phyloP scores from a whole-genome alignment of 2,797 vertebrate species.

The Echiichthys vipera region DNA sequence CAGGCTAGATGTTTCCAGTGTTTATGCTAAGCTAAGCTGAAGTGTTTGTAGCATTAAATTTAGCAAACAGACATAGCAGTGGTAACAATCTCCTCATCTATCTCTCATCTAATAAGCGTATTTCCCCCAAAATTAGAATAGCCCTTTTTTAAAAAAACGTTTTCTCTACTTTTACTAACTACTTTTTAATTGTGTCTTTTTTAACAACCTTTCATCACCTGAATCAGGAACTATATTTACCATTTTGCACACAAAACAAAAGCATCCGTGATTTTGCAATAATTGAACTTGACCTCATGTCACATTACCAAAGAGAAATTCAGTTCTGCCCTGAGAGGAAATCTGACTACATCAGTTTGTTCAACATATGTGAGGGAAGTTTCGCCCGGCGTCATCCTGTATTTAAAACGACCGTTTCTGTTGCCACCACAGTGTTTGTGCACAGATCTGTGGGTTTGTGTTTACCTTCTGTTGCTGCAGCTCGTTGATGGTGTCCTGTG shows the following conservation, averaged over 20 bases:
- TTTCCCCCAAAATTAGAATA: too few species aligned
- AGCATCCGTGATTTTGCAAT: too few species aligned
- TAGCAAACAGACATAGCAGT: too few species aligned
- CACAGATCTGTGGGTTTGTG: neutral
- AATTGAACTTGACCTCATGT: neutral
- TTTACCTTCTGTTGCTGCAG: conserved; percentile 91
- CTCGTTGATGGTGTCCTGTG: conserved; percentile 91
- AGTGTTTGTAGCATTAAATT: too few species aligned
- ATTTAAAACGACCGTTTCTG: neutral
- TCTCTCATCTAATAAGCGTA: too few species aligned
- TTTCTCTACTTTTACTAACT: too few species aligned
- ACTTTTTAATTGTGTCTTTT: neutral
- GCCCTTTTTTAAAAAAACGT: too few species aligned
- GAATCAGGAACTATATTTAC: neutral
- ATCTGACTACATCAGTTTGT: neutral
- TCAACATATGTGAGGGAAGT: neutral
- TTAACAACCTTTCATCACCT: neutral
- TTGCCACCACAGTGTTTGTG: neutral
- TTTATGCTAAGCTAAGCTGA: too few species aligned
- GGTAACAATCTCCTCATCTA: too few species aligned
- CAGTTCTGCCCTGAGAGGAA: neutral
- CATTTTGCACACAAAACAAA: too few species aligned
- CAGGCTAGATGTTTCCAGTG: too few species aligned
- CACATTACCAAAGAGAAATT: neutral
- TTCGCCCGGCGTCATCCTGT: neutral